Base-by-base conservation (phyloP, 2,888 invertebrate species). In the Zootermopsis nevadensis region DNA sequence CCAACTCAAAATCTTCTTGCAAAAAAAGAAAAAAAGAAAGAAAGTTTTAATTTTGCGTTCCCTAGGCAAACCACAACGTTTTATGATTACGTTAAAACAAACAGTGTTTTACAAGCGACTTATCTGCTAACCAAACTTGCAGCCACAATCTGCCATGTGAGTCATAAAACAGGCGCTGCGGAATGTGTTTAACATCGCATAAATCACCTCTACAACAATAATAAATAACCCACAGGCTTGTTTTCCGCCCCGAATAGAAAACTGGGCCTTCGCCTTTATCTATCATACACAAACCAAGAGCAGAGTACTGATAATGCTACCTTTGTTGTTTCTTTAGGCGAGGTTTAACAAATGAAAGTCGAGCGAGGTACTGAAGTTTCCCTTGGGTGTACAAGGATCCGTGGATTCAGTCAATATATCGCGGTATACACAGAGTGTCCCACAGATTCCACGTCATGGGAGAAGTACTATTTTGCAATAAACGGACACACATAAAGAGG, bases 91-190 rank as follows among this genome's bases (percentile, higher is more conserved):
- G 22, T 15, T 15, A 69, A 31, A 69, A 31, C 69, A 69, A 69
- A 69, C 69, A 69, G 33, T 30, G 69, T 69, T 69, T 69, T 69
- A 69, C 69, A 69, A 69, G 69, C 69, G 69, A 30, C 69, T 69
- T 69, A 69, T 69, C 69, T 69, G 33, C 69, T 69, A 69, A 33
- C 69, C 69, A 69, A 69, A 69, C 69, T 69, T 12, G n/a, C 27
- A 24, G 60, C 60, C 69, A 69, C 69, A 69, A 69, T 69, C 30
- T 69, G 69, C 31, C 33, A 60, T 60, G 60, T 67, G 31, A 19
- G 27, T 33, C 69, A 69, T 69, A 69, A 69, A 30, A n/a, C 60
- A 60, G 60, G n/a, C 60, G 27, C 60, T n/a, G 60, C 4, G 31
- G 69, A 22, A 27, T 69, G 30, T 69, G 69, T 69, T 69, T 69